Evolutionary conservation across 2,888 invertebrate genomes (phyloP).

Genomic region (Blera fallax): DNA sequence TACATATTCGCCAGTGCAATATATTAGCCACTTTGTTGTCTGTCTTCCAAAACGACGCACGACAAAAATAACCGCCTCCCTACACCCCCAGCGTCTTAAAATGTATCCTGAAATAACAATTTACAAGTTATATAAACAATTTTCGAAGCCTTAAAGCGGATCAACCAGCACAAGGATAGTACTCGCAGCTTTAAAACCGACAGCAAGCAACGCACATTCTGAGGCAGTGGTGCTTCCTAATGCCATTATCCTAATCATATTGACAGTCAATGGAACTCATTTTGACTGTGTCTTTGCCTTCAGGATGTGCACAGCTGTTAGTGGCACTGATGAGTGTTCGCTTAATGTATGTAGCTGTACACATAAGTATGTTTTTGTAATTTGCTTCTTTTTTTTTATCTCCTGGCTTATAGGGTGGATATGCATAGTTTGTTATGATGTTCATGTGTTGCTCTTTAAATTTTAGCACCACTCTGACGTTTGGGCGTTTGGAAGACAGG

Average conservation of each 20-base stretch:
- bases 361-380: background rate
- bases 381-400: background rate
- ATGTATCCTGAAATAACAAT: background rate
- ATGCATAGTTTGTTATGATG: background rate
- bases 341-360: slow-evolving; percentile 24
- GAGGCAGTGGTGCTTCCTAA: slow-evolving; percentile 18
- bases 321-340: slow-evolving; percentile 51
- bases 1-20: slow-evolving; percentile 2
- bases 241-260: slow-evolving; percentile 50
- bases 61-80: background rate
- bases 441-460: no score
- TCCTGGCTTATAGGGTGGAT: background rate
- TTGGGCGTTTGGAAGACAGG: no score
- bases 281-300: slow-evolving; percentile 40
- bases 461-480: no score
- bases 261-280: slow-evolving; percentile 57
- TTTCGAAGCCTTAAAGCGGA: slow-evolving; percentile 37
- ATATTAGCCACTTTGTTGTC: slow-evolving; percentile 45
- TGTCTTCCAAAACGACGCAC: slow-evolving; percentile 5
- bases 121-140: slow-evolving; percentile 35
- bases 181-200: slow-evolving; percentile 21
- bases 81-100: background rate
- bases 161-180: background rate
- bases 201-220: background rate
- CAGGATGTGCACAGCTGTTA: slow-evolving; percentile 29